Conservation (phyloP, 2,888 invertebrate species). For the Apotomis turbidana region DNA sequence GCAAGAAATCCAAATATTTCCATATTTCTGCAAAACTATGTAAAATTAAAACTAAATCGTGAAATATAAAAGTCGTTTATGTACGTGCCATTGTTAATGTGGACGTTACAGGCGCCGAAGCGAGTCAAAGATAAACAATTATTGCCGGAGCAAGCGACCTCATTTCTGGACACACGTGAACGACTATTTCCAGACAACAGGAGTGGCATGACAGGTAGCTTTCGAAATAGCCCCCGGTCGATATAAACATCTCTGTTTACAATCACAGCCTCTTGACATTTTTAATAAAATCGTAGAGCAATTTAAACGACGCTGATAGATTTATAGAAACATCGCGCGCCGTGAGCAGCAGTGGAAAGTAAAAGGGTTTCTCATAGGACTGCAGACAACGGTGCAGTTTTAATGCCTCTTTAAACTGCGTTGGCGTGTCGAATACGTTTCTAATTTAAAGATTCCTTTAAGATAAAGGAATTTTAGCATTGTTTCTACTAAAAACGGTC, state of each 20-base stretch:
- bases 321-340: constrained; percentile 22
- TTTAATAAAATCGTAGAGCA: constrained; percentile 33
- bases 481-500: constrained; percentile 15
- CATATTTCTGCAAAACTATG: too few species aligned
- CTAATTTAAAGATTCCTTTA: constrained; percentile 3
- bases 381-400: constrained; percentile 25
- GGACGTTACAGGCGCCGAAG: constrained; percentile 57
- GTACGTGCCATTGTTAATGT: constrained; percentile 41
- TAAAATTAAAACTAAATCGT: too few species aligned
- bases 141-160: constrained; percentile 69
- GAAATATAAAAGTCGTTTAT: constrained; percentile 24
- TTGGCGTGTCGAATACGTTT: constrained; percentile 15
- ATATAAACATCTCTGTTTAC: constrained; percentile 48
- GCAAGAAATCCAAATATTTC: too few species aligned
- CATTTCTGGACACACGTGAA: constrained; percentile 71
- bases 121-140: constrained; percentile 75
- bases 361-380: constrained; percentile 22
- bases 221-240: constrained; percentile 63
- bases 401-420: constrained; percentile 13
- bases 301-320: constrained; percentile 29
- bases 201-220: constrained; percentile 67
- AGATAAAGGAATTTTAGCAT: neutral
- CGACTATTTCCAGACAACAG: constrained; percentile 71
- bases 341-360: constrained; percentile 15
- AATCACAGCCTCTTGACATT: constrained; percentile 35